Conservation (phyloP, 2,113 vertebrate species). For the Saccopteryx bilineata region DNA sequence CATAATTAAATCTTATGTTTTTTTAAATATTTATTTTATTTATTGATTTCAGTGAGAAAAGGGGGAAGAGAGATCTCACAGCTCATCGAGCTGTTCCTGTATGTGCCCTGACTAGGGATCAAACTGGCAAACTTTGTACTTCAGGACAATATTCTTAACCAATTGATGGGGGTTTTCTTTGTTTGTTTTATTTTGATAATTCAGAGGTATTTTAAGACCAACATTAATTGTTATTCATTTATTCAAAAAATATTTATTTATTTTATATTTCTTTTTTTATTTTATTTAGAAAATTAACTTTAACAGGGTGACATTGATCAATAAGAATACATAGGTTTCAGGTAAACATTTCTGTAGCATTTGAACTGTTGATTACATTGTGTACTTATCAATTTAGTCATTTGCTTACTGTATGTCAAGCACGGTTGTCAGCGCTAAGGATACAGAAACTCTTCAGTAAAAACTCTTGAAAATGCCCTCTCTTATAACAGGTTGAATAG, state of each 20-base stretch:
- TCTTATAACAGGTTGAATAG: constrained; percentile 11
- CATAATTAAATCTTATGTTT: not conserved
- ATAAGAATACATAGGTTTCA: no score
- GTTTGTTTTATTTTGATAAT: constrained; percentile 21
- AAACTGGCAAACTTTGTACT: no score
- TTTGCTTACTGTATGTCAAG: not conserved
- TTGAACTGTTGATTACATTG: no score
- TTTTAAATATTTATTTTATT: no score
- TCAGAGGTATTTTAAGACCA: constrained; percentile 61
- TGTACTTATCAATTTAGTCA: not conserved
- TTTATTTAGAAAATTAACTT: no score
- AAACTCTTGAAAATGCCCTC: not conserved
- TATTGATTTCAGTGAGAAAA: no score
- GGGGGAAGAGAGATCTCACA: no score
- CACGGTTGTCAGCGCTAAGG: not conserved
- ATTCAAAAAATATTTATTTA: constrained; percentile 24
- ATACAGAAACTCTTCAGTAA: not conserved
- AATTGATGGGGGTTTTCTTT: not conserved
- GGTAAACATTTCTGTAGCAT: no score
- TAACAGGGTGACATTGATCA: no score
- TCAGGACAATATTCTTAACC: no score
- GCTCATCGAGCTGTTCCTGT: no score
- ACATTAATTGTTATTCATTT: constrained; percentile 6
- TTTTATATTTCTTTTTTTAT: not conserved
- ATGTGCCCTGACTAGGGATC: no score